Evolutionary conservation across 2,797 vertebrate species (phyloP), one percentile per base, ranked within the genome.

Genomic region (Esox masquinongy): DNA sequence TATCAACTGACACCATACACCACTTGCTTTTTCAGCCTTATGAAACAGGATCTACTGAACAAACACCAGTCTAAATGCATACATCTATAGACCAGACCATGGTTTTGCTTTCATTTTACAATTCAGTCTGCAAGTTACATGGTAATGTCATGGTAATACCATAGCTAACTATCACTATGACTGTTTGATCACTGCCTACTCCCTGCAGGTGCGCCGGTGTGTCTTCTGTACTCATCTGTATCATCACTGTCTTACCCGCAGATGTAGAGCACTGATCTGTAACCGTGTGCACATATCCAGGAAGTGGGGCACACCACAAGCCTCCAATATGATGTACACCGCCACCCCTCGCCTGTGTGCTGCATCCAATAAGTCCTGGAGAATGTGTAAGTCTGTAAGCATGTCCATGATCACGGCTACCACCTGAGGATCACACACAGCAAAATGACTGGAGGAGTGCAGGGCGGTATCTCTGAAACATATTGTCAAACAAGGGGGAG

Each of bases 321-420:
- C 95, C 26, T 97, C 97, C 76, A 99, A 91, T 82, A 99, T 91
- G 16, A 94, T 87, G 71, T 99, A 99, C 43, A 98, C 94, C 0
- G 97, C 95, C 75, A 99, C 95, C 1, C 93, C 92, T 2, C 96
- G 94, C 56, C 95, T 95, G 0, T 85, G 91, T 0, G 95, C 92
- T 0, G 95, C 97, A 0, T 99, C 96, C 78, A 98, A 92, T 68
- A 98, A 94, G 88, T 99, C 97, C n/a, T 95, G 95, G 81, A 99
- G 95, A 89, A 99, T 96, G 78, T 97, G 96, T 1, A 96, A 89
- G 83, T 99, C 97, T 0, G 97, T 97, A 83, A 99, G 95, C 7
- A 95, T 86, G 87, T 99, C 97, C 97, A 98, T 98, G 78, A 97
- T 96, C n/a, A 99, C 91, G 6, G 97, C 97, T 68, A 99, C 92